Evolutionary conservation across 2,888 invertebrate species (phyloP).

Genomic region (Eurois occulta): DNA sequence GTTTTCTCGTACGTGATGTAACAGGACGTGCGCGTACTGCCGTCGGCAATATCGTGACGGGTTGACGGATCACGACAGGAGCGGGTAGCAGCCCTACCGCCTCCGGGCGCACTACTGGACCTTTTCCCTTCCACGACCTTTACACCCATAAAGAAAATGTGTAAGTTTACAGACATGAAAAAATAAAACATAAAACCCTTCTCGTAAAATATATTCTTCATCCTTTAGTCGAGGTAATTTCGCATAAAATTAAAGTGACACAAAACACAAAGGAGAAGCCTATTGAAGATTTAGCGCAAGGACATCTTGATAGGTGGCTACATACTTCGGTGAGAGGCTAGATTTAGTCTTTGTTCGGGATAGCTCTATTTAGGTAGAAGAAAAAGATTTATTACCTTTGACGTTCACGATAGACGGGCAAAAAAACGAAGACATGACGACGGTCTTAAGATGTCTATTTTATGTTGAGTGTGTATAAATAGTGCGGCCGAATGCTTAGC

Average conservation of each 20-base stretch:
- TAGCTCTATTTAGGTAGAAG: constrained; percentile 69
- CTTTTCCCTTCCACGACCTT: constrained; percentile 41
- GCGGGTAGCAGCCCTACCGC: constrained; percentile 37
- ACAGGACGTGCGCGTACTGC: constrained; percentile 27
- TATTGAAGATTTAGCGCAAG: constrained; percentile 53
- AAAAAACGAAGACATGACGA: constrained; percentile 66
- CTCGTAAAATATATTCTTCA: constrained; percentile 22
- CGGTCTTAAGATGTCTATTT: constrained; percentile 59
- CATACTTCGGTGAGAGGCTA: constrained; percentile 45
- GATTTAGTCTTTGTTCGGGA: constrained; percentile 62
- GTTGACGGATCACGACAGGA: constrained; percentile 60
- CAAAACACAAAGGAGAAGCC: constrained; percentile 41
- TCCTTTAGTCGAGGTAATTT: constrained; percentile 41
- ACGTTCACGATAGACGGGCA: constrained; percentile 65
- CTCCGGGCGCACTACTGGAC: constrained; percentile 39
- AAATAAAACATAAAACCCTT: constrained; percentile 30
- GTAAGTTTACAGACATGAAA: constrained; percentile 33
- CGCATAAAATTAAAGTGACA: constrained; percentile 58
- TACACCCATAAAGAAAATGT: constrained; percentile 34
- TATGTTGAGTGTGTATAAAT: constrained; percentile 56
- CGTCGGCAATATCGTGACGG: constrained; percentile 47
- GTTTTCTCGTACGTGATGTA: constrained; percentile 32
- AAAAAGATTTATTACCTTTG: constrained; percentile 71
- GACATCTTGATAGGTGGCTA: constrained; percentile 55
- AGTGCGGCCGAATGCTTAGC: constrained; percentile 34